Evolutionary conservation across 2,797 vertebrate genomes (phyloP).

Genomic region (Rousettus madagascariensis): DNA sequence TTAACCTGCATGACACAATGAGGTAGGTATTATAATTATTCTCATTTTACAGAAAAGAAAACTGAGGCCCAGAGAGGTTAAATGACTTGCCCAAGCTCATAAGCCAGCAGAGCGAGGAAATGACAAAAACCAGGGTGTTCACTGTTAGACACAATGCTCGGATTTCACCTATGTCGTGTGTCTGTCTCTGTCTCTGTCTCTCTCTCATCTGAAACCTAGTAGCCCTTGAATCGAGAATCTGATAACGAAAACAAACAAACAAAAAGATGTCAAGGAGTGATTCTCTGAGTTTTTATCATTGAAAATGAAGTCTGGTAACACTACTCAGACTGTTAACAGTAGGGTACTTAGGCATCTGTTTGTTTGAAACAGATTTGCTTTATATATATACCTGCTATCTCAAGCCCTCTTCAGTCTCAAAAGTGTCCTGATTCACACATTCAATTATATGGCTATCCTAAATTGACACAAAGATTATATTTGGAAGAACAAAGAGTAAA

Average conservation of each 20-base stretch:
- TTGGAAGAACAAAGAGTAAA: slow-evolving; percentile 15
- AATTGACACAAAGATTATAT: not conserved
- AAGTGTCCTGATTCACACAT: not conserved
- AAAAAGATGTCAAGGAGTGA: not conserved
- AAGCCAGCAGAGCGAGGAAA: not conserved
- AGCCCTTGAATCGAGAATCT: not conserved
- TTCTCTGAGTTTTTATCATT: not conserved
- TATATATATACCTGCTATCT: not conserved
- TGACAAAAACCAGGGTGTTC: not conserved
- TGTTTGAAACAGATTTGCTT: not conserved
- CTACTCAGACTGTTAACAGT: not conserved
- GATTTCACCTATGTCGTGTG: not conserved
- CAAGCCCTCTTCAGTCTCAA: not conserved
- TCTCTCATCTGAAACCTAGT: not conserved
- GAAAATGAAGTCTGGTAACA: not conserved
- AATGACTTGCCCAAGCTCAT: not conserved
- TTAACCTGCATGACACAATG: not conserved
- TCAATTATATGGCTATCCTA: not conserved
- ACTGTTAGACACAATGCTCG: not conserved
- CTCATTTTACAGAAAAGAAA: not conserved
- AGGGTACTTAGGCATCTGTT: not conserved
- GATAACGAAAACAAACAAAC: not conserved
- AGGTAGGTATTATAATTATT: not conserved
- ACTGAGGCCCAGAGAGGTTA: not conserved
- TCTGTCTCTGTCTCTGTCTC: not conserved